Percentiles rank a stretch among this genome's conserved stretches.
Conservation (phyloP, 2,113 vertebrate species). For the Ciconia stormi region DNA sequence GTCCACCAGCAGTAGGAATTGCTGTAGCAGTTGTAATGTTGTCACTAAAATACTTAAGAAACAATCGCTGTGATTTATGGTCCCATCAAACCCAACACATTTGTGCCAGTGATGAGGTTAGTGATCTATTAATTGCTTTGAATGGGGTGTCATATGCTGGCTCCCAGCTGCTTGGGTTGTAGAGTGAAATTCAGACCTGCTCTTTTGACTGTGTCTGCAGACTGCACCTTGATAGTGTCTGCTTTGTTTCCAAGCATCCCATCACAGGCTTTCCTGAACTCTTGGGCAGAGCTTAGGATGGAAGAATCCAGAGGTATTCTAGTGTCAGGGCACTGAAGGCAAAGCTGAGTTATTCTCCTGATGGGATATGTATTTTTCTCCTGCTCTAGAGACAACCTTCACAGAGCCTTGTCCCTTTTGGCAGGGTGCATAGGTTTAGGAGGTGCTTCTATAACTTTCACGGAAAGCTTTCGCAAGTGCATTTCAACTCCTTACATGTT, state of each 20-base stretch:
- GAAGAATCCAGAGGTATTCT: neutral
- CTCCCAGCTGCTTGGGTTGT: neutral
- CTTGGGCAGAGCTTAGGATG: neutral
- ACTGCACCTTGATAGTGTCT: neutral
- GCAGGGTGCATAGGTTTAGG: neutral
- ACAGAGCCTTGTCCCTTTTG: neutral
- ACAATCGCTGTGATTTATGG: neutral
- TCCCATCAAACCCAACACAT: neutral
- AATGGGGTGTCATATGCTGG: neutral
- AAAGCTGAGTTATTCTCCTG: neutral
- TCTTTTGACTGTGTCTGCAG: neutral
- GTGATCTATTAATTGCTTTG: neutral
- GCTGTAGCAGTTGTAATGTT: neutral
- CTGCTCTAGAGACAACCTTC: neutral
- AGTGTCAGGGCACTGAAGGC: neutral
- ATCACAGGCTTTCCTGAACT: neutral
- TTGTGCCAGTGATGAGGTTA: neutral
- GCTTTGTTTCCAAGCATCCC: neutral
- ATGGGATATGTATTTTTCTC: neutral
- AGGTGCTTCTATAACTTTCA: neutral
- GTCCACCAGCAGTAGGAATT: neutral
- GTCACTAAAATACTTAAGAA: neutral
- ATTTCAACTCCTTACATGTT: neutral
- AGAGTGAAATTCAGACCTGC: neutral
- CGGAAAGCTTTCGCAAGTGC: neutral